These are phyloP conservation scores for Chrysomela aeneicollis DNA, from an alignment of 2,888 invertebrate species.

Conservation along the genomic window DNA sequence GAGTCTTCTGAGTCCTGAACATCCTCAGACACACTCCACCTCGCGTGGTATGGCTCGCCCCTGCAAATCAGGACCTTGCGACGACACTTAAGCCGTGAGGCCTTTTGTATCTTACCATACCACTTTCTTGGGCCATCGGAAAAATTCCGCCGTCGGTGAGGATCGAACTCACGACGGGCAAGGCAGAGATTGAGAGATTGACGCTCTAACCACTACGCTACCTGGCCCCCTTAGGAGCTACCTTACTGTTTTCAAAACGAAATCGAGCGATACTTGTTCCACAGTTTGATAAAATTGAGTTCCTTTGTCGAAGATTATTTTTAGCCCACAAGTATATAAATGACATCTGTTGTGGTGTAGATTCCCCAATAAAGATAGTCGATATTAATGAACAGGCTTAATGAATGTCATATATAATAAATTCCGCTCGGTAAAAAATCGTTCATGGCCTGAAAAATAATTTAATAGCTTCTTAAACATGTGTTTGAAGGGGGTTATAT, in stretches of 20 bases:
- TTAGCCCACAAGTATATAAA: slow-evolving; percentile 40
- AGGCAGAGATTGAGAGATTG: no score
- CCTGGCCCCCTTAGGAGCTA: not conserved
- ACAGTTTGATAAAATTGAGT: slow-evolving; percentile 32
- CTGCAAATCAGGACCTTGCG: no score
- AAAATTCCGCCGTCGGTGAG: no score
- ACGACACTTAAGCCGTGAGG: no score
- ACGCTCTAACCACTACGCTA: not conserved
- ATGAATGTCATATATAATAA: slow-evolving; percentile 46
- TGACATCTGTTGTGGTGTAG: slow-evolving; percentile 44
- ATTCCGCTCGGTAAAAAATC: slow-evolving; percentile 42
- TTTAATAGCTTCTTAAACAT: slow-evolving; percentile 46
- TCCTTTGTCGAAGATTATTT: slow-evolving; percentile 41
- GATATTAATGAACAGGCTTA: slow-evolving; percentile 45
- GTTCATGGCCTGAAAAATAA: slow-evolving; percentile 42
- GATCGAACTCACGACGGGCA: no score
- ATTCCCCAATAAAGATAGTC: slow-evolving; percentile 46
- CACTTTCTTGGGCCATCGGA: no score
- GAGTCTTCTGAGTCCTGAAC: no score
- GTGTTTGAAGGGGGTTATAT: slow-evolving; percentile 45
- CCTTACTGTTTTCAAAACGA: slow-evolving; percentile 32
- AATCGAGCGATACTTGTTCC: slow-evolving; percentile 27
- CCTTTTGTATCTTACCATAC: no score
- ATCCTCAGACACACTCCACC: no score
- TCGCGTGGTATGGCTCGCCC: no score